Evolutionary conservation across 2,888 invertebrate genomes (phyloP).

Genomic region (Orthosia gothica): DNA sequence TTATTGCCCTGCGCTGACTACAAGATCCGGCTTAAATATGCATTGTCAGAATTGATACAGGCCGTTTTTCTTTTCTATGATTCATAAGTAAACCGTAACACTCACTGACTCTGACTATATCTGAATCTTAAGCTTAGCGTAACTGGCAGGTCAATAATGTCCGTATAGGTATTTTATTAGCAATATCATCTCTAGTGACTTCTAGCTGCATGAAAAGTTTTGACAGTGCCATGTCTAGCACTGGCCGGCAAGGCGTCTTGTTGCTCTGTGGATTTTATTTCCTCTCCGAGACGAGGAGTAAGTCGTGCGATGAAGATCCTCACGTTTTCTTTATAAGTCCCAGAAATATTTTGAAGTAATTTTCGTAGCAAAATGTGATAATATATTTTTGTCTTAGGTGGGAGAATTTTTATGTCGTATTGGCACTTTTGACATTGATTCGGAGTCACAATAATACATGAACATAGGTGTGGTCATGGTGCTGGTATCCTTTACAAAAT

Average conservation of each 20-base stretch:
- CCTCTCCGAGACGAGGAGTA: background rate
- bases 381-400: background rate
- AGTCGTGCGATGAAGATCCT: background rate
- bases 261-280: constrained; percentile 11
- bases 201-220: background rate
- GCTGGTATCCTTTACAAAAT: too few relatives aligned
- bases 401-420: background rate
- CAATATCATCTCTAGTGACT: too few relatives aligned
- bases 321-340: background rate
- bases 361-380: background rate
- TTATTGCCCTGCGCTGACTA: too few relatives aligned
- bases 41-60: too few relatives aligned
- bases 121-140: too few relatives aligned
- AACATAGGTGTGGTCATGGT: background rate
- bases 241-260: background rate
- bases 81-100: too few relatives aligned
- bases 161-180: too few relatives aligned
- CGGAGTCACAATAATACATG: background rate
- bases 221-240: background rate
- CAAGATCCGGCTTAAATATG: too few relatives aligned
- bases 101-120: too few relatives aligned
- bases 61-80: too few relatives aligned
- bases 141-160: too few relatives aligned
- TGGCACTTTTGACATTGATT: background rate
- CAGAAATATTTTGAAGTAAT: background rate